Conservation (phyloP, 2,113 vertebrate species). For the Trachemys scripta region DNA sequence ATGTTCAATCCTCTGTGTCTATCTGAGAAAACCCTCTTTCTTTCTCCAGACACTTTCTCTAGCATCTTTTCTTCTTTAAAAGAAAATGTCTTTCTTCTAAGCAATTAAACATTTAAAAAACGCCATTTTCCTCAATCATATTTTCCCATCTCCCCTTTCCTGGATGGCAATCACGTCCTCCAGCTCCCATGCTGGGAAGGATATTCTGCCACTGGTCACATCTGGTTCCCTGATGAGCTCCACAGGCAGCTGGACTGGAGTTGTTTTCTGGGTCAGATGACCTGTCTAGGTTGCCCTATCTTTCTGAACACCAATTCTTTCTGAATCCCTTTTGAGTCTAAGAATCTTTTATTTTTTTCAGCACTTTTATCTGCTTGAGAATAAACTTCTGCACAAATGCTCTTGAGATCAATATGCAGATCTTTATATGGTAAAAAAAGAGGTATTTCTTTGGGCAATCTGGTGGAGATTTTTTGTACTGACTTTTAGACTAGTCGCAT, state of each 20-base stretch:
- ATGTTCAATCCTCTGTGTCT: neutral
- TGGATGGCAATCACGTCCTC: conserved; percentile 53
- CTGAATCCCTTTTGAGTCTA: neutral
- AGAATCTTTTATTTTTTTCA: neutral
- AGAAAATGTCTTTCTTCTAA: conserved; percentile 51
- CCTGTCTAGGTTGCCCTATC: conserved; percentile 39
- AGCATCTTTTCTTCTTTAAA: conserved; percentile 49
- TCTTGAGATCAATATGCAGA: conserved; percentile 45
- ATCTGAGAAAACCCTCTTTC: conserved; percentile 12
- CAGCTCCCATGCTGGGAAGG: conserved; percentile 36
- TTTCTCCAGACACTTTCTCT: conserved; percentile 43
- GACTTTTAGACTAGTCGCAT: conserved; percentile 57
- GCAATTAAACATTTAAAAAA: conserved; percentile 47
- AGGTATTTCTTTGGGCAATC: conserved; percentile 60
- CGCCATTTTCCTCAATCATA: conserved; percentile 66
- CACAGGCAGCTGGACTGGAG: conserved; percentile 58
- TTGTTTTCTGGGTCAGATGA: conserved; percentile 3
- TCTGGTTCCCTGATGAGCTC: conserved; percentile 76
- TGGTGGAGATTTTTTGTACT: conserved; percentile 54
- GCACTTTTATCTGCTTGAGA: conserved; percentile 34
- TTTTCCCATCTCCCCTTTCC: conserved; percentile 71
- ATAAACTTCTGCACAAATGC: conserved; percentile 42
- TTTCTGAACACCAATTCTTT: neutral
- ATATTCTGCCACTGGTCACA: conserved; percentile 72
- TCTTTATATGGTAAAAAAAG: conserved; percentile 38